Conservation (phyloP, 2,113 vertebrate genomes). For the Spermophilus dauricus region DNA sequence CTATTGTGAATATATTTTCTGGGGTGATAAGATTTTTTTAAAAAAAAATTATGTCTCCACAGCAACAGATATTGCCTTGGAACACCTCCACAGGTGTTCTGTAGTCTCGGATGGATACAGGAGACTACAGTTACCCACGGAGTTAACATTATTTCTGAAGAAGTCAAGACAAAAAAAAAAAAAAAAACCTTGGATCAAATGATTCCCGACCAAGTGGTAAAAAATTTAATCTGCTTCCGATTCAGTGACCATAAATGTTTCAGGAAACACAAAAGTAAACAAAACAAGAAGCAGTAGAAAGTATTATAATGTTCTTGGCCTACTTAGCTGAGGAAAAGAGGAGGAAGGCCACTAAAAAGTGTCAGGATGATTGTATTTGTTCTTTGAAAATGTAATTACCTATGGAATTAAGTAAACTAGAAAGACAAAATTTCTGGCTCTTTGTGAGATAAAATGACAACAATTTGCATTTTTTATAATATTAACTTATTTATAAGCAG, state of each 20-base stretch:
- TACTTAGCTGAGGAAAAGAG: neutral
- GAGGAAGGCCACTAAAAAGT: neutral
- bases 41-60: neutral
- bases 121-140: too few species aligned
- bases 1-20: neutral
- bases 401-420: neutral
- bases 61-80: neutral
- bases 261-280: neutral
- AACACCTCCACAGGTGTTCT: neutral
- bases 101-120: neutral
- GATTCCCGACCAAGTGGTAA: neutral
- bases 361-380: neutral
- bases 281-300: neutral
- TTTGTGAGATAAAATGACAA: neutral
- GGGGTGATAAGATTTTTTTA: neutral
- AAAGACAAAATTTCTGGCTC: neutral
- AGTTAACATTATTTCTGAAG: neutral
- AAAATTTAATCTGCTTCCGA: neutral
- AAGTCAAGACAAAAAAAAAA: neutral
- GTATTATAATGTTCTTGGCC: neutral
- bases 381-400: neutral
- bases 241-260: neutral
- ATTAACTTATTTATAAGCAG: neutral
- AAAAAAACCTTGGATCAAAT: neutral
- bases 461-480: neutral